Percentiles rank a stretch among this genome's conserved stretches.
Evolutionary conservation across 2,888 invertebrate genomes (phyloP).

Genomic region (Philereme transversata): DNA sequence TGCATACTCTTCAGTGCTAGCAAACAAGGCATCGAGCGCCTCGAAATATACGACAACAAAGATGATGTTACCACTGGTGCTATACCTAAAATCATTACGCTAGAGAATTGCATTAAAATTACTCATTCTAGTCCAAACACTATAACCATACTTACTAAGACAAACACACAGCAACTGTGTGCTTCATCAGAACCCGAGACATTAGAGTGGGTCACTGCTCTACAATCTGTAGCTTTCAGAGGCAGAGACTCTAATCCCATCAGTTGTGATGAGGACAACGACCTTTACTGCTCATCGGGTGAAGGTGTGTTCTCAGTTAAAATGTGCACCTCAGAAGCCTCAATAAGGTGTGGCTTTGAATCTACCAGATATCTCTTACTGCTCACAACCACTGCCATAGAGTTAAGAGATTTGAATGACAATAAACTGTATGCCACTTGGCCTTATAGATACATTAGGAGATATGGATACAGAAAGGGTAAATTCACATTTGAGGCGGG

Average conservation of each 20-base stretch:
- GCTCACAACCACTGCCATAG: constrained; percentile 89
- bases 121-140: constrained; percentile 86
- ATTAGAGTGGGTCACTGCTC: constrained; percentile 90
- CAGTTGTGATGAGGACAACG: constrained; percentile 92
- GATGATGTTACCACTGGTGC: constrained; percentile 86
- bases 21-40: constrained; percentile 92
- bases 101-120: constrained; percentile 95
- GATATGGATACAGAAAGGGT: constrained; percentile 93
- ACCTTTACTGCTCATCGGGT: constrained; percentile 93
- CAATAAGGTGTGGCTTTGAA: constrained; percentile 89
- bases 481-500: constrained; percentile 95
- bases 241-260: constrained; percentile 84
- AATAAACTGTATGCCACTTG: constrained; percentile 88
- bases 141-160: constrained; percentile 90
- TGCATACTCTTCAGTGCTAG: constrained; percentile 92
- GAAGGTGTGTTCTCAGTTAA: constrained; percentile 92
- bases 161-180: constrained; percentile 86
- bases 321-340: constrained; percentile 91
- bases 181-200: constrained; percentile 87
- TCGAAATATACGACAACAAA: constrained; percentile 93
- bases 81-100: constrained; percentile 90
- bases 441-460: constrained; percentile 93
- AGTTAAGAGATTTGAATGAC: constrained; percentile 87
- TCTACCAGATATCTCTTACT: constrained; percentile 88
- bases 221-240: constrained; percentile 92